Evolutionary conservation across 2,888 invertebrate genomes (phyloP).

Genomic region (Chrysolina haemoptera): DNA sequence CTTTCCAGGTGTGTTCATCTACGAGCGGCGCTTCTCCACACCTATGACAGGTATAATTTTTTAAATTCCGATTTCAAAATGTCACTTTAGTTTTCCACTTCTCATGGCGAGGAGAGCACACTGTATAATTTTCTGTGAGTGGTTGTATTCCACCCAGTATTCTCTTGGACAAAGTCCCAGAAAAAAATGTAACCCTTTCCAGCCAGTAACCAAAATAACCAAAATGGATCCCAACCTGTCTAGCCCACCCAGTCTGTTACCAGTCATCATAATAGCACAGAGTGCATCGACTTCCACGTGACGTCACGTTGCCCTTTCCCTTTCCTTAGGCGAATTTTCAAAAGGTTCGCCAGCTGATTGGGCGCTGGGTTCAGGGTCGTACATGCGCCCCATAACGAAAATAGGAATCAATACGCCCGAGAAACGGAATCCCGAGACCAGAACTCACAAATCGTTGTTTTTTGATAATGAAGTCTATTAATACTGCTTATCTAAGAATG

Average conservation of each 20-base stretch:
- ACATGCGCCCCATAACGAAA: background rate
- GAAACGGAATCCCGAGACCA: background rate
- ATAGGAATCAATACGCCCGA: background rate
- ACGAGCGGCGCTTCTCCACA: too few relatives aligned
- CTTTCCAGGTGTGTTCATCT: too few relatives aligned
- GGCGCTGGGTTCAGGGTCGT: background rate
- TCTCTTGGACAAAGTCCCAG: too few relatives aligned
- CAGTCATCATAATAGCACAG: background rate
- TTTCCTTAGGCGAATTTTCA: background rate
- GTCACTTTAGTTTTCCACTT: too few relatives aligned
- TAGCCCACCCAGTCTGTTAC: background rate
- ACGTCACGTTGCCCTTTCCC: background rate
- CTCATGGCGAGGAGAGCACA: too few relatives aligned
- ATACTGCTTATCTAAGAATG: background rate
- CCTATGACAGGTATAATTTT: too few relatives aligned
- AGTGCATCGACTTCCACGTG: constrained; percentile 2
- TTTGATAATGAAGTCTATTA: background rate
- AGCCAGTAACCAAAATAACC: background rate
- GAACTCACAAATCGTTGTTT: background rate
- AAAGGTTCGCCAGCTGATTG: background rate
- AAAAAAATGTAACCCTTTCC: background rate
- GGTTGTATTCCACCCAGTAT: too few relatives aligned
- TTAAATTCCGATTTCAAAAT: too few relatives aligned
- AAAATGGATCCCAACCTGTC: background rate
- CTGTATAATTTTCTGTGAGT: too few relatives aligned